These are phyloP conservation scores for Tetramorium simillimum DNA, from an alignment of 1,140 invertebrate species.

Conservation along the genomic window DNA sequence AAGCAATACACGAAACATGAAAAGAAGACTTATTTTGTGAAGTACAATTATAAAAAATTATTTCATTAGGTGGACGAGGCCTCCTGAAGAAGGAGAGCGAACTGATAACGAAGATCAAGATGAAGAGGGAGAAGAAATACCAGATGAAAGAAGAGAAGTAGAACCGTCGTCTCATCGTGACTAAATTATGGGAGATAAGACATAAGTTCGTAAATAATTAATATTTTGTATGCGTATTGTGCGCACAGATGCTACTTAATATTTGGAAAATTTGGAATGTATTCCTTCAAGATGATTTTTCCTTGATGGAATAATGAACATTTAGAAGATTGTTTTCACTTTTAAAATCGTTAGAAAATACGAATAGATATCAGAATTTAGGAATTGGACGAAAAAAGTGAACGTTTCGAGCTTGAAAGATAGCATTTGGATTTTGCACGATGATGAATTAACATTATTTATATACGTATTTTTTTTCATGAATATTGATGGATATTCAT, in stretches of 20 bases:
- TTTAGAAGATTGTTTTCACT: not conserved
- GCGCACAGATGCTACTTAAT: not conserved
- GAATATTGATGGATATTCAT: not conserved
- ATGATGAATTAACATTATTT: not conserved
- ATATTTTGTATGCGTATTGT: not conserved
- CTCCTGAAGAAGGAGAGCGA: constrained; percentile 79
- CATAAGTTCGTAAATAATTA: not conserved
- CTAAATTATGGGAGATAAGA: constrained; percentile 10
- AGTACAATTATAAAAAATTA: constrained; percentile 20
- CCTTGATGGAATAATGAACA: not conserved
- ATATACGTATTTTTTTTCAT: not conserved
- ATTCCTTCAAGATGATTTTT: not conserved
- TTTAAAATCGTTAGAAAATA: not conserved
- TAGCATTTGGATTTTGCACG: not conserved
- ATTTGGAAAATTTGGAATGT: not conserved
- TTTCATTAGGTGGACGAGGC: constrained; percentile 81
- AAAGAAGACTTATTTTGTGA: not conserved
- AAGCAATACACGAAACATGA: not conserved
- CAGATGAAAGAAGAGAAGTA: constrained; percentile 46
- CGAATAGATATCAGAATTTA: not conserved
- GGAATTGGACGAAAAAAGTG: not conserved
- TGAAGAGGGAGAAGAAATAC: constrained; percentile 72
- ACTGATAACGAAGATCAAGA: constrained; percentile 78
- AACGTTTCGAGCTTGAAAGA: not conserved
- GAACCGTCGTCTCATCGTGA: constrained; percentile 49